Evolutionary conservation across 2,888 invertebrate species (phyloP).

Genomic region (Carcina quercana): DNA sequence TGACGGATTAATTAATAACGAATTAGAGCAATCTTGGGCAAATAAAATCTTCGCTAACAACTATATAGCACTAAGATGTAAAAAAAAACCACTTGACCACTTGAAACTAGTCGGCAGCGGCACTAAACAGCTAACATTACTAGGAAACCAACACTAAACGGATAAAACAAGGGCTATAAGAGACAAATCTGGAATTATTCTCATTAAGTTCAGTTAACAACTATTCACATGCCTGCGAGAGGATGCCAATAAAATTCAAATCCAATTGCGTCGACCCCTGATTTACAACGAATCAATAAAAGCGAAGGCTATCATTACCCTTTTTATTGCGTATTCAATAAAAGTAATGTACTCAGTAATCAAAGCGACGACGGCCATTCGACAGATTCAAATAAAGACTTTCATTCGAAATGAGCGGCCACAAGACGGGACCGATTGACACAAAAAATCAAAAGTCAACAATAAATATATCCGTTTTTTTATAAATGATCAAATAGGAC

Average conservation of each 20-base stretch:
- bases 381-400: slow-evolving; percentile 27
- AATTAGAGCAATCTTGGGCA: slow-evolving; percentile 23
- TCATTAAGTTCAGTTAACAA: slow-evolving; percentile 53
- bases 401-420: no score
- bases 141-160: no score
- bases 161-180: slow-evolving; percentile 7
- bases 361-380: slow-evolving; percentile 32
- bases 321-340: slow-evolving; percentile 66
- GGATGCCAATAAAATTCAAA: slow-evolving; percentile 65
- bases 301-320: slow-evolving; percentile 65
- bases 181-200: slow-evolving; percentile 26
- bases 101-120: no score
- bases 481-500: no score
- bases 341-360: slow-evolving; percentile 62
- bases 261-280: slow-evolving; percentile 65
- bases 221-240: slow-evolving; percentile 50
- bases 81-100: background rate
- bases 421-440: no score
- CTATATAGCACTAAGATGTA: slow-evolving; percentile 1
- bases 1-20: slow-evolving; percentile 40
- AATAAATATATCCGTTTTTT: no score
- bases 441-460: no score
- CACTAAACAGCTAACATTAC: no score
- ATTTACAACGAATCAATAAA: slow-evolving; percentile 72
- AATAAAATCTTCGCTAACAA: slow-evolving; percentile 9